Evolutionary conservation across 1,140 invertebrate genomes (phyloP), one percentile per base, ranked within the genome.

Genomic region (Trachymyrmex cornetzi): DNA sequence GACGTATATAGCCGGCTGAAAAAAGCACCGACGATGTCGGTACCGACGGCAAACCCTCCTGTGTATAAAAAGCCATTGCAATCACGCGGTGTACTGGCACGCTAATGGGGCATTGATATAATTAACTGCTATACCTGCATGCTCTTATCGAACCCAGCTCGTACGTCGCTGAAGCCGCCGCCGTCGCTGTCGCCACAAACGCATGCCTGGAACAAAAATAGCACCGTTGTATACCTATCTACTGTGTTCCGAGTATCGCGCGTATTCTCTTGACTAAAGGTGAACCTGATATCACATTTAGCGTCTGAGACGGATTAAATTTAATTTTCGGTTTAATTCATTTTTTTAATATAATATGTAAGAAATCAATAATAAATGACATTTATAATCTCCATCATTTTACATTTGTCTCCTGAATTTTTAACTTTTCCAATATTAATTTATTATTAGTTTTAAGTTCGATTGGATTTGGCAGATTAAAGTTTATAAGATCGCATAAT

Each of bases 91-190:
- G 80, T 89, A 90, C 80, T 77, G 89, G 88, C 89, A 92, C 91
- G 91, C 89, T 92, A 90, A 92, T 92, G 88, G 91, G 88, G 64
- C 89, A 88, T 87, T 92, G 91, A 92, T 92, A 92, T 91, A 92
- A 92, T 92, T 92, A 92, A 92, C 91, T 87, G 61, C 81, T 81
- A 87, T 90, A 90, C 87, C 67, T 71, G 86, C 55, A 80, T 82
- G 87, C 87, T 91, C 87, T 91, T 91, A 91, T 91, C 90, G 90
- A 91, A 71, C 86, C 77, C 55, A 22, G 24, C 64, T 71, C 16
- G 22, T 82, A 84, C 69, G 38, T 74, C 38, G 80, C 38, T 74
- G 38, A 27, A 72, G 79, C 64, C 87, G 75, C 66, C 38, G 85
- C 44, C 64, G 38, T 34, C 85, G 50, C 16, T 85, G 66, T 44